phyloP scores from a whole-genome alignment of 1,140 invertebrate species.

The Cyrtorhinus lividipennis region DNA sequence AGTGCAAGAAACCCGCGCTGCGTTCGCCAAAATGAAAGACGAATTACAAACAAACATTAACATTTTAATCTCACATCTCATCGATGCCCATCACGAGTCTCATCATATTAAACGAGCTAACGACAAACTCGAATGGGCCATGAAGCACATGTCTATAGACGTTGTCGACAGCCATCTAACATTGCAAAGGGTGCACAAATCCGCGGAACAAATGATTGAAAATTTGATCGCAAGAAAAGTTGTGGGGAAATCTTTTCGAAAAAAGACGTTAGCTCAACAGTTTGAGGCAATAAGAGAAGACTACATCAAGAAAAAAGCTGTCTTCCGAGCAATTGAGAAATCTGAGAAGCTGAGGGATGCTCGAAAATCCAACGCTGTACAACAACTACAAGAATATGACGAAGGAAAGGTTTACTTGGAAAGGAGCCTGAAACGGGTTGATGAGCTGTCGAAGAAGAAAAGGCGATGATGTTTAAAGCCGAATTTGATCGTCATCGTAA shows the following conservation, averaged over 20 bases:
- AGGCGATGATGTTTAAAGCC: no score
- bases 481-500: no score
- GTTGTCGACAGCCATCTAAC: no score
- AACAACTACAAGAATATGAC: neutral
- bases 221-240: neutral
- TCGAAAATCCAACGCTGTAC: neutral
- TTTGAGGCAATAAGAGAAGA: neutral
- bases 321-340: neutral
- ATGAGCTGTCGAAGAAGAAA: neutral
- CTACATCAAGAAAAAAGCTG: neutral
- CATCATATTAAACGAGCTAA: no score
- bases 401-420: neutral
- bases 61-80: no score
- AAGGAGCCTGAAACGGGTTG: neutral
- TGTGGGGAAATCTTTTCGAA: neutral
- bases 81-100: no score
- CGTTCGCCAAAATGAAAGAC: no score
- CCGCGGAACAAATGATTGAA: neutral
- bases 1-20: no score
- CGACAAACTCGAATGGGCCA: no score
- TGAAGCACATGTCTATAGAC: no score
- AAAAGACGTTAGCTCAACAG: constrained; percentile 1
- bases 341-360: neutral
- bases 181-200: neutral
- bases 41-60: no score